Base-by-base conservation (phyloP, 1,140 invertebrate species). In the Hyphantria cunea region DNA sequence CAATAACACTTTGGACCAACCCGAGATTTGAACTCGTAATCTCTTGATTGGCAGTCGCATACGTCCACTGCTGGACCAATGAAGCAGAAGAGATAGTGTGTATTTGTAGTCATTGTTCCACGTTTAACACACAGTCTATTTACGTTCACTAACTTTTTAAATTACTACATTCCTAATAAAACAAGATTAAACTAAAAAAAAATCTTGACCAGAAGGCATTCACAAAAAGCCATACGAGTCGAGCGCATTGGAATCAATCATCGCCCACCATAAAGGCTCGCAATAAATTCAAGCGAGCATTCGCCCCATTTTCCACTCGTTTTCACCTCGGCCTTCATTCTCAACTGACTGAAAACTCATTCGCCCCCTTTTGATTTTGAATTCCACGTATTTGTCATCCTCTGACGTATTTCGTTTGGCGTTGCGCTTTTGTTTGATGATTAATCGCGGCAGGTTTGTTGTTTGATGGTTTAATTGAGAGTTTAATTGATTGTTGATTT, bases 291-390 rank as follows among this genome's bases (percentile, higher is more conserved):
- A 51, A 44, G 55, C 52, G 25, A 41, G 53, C 74, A 74, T 77
- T 73, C 74, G 65, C 54, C 55, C 72, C 68, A 78, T 80, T 79
- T 81, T 74, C 77, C 76, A 73, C 64, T 74, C 68, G 74, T 81
- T 78, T 78, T 81, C 78, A 78, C 74, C 76, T 78, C 68, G 34
- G 48, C 62, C 44, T 56, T 42, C 44, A 58, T 58, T 48, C 48
- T 58, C 47, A 32, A 39, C 47, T 14, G 15, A 13, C 55, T 58
- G 55, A 58, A 58, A 58, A 45, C 55, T 58, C 55, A 58, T 58
- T 58, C 55, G 49, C 31, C 55, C 55, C 52, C 15, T 44, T 44
- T 39, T 42, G 55, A 49, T 48, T 48, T 48, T 58, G 55, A 58
- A 49, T 69, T 55, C 59, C 49, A 66, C 72, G 69, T 58, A 75